Base-by-base conservation (phyloP, 2,888 invertebrate genomes). In the Thymelicus lineola region DNA sequence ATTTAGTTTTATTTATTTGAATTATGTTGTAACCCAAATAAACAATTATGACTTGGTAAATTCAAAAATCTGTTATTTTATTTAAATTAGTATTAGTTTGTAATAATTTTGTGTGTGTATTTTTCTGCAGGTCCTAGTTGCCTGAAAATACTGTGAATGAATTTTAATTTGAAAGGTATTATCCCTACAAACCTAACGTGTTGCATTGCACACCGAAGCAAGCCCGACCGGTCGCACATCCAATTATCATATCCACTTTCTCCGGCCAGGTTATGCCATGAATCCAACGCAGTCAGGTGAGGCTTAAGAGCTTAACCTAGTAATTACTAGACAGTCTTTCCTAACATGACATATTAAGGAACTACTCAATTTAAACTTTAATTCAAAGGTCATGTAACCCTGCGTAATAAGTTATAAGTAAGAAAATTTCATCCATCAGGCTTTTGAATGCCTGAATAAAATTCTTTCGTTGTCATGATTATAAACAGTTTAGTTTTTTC, bases 201-300 rank as follows among this genome's bases (percentile, higher is more conserved):
- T 7, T 17, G 68, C 71, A 67, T 72, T 73, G 73, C 71, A 76
- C 77, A 81, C 74, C 81, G 75, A 75, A 79, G 79, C 78, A 77
- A 77, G 81, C 79, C 82, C 76, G 85, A 82, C 86, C 83, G 83
- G 91, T 88, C 88, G 87, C 87, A 88, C 89, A 86, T 86, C 88
- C 91, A 91, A 92, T 93, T 92, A 93, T 87, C 93, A 93, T 92
- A 93, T 91, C 93, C 85, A 93, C 93, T 93, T 93, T 93, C 93
- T 88, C 93, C 83, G 80, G 74, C 73, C 73, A 80, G 78, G 85
- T 85, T 83, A 86, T 85, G 84, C 82, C 82, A 74, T 74, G 74
- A 38, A 35, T 42, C 63, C 63, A 63, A 57, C n/a, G 36, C 63
- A 35, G 36, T 45, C 64, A 45, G 64, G 63, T 53, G 53, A 64